Evolutionary conservation across 2,113 vertebrate species (phyloP).

Genomic region (Brachypteracias leptosomus): DNA sequence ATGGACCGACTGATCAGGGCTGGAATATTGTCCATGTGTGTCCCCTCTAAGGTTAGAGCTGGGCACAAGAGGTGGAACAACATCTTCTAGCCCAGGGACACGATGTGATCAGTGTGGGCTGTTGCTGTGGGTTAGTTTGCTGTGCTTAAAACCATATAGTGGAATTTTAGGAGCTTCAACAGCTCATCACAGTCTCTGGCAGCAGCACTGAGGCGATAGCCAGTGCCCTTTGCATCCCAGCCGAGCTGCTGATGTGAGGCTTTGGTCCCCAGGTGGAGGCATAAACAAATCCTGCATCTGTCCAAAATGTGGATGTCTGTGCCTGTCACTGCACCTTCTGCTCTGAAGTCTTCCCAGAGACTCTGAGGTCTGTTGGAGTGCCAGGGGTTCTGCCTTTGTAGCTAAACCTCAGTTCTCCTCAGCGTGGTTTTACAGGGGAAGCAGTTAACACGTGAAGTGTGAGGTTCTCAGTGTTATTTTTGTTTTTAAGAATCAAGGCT

Average conservation of each 20-base stretch:
- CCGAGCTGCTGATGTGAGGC: background rate
- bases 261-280: background rate
- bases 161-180: background rate
- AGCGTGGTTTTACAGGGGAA: background rate
- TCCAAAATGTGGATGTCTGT: background rate
- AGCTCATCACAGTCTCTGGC: background rate
- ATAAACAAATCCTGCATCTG: rapidly evolving
- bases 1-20: background rate
- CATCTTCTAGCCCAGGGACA: background rate
- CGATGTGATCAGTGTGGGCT: background rate
- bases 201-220: rapidly evolving
- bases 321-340: background rate
- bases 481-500: background rate
- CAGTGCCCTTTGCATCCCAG: background rate
- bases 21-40: too few species aligned
- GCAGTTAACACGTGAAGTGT: rapidly evolving
- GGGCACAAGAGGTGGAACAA: rapidly evolving
- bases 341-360: background rate
- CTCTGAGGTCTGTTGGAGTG: conserved; percentile 30
- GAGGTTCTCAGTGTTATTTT: background rate
- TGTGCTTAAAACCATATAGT: background rate
- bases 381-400: background rate
- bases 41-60: background rate
- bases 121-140: background rate
- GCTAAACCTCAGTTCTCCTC: conserved; percentile 27